Evolutionary conservation across 2,888 invertebrate species (phyloP).

Genomic region (Eucera pruinosa): DNA sequence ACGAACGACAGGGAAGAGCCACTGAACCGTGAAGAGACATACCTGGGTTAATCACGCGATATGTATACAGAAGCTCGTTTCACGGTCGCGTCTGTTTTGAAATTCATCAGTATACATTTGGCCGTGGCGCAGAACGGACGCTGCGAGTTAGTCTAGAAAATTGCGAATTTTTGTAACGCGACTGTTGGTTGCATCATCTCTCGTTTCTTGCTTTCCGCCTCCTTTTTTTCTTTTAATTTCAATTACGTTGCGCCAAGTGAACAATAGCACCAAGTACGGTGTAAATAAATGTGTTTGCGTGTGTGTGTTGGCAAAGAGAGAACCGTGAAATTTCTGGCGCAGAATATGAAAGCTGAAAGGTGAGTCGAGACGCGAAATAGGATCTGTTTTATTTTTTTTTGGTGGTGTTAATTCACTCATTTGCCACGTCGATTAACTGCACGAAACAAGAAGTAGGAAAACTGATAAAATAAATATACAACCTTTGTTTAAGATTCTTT

Average conservation of each 20-base stretch:
- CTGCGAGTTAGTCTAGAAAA: conserved; percentile 9
- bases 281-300: conserved; percentile 1
- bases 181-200: too few relatives aligned
- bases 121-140: not conserved
- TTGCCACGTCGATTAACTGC: too few relatives aligned
- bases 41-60: not conserved
- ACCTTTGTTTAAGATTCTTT: too few relatives aligned
- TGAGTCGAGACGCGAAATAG: not conserved
- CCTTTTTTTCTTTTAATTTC: conserved; percentile 3
- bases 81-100: conserved; percentile 6
- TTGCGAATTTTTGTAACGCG: conserved; percentile 1
- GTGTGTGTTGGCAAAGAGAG: not conserved
- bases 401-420: too few relatives aligned
- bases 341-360: too few relatives aligned
- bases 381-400: too few relatives aligned
- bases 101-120: conserved; percentile 9
- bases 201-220: not conserved
- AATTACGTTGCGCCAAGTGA: conserved; percentile 11
- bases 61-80: not conserved
- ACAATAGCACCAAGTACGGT: not conserved
- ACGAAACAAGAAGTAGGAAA: too few relatives aligned
- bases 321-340: not conserved
- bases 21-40: not conserved
- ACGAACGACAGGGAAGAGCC: not conserved
- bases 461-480: too few relatives aligned